Conservation (phyloP, 1,140 invertebrate species). For the Drosophila littoralis region DNA sequence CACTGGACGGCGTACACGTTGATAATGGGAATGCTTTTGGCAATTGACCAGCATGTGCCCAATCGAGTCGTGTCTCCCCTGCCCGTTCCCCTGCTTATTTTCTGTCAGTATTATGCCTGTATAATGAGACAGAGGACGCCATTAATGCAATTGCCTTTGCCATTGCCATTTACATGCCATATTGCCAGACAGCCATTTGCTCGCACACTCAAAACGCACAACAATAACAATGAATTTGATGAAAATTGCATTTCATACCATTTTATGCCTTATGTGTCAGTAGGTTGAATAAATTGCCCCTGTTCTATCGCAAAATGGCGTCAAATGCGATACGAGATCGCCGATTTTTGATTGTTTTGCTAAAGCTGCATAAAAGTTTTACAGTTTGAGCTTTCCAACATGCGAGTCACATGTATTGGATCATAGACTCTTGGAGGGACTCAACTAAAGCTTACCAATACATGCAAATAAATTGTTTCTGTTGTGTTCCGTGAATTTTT, state of each 20-base stretch:
- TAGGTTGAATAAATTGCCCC: constrained; percentile 66
- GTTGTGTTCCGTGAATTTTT: neutral
- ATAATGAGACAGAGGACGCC: constrained; percentile 54
- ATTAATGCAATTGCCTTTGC: constrained; percentile 73
- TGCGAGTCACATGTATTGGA: no score
- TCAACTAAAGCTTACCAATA: no score
- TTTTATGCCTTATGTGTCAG: constrained; percentile 71
- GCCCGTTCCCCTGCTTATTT: neutral
- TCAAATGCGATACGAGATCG: constrained; percentile 31
- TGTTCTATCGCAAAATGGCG: constrained; percentile 45
- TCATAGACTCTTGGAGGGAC: no score
- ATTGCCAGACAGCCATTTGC: constrained; percentile 50
- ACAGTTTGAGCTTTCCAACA: no score
- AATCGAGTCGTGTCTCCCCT: constrained; percentile 13
- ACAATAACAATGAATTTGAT: constrained; percentile 80
- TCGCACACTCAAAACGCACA: constrained; percentile 42
- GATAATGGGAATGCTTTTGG: constrained; percentile 68
- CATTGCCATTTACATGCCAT: constrained; percentile 73
- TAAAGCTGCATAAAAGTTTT: neutral
- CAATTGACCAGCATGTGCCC: constrained; percentile 78
- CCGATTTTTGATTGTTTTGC: constrained; percentile 5
- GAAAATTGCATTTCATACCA: constrained; percentile 74
- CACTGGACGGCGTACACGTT: constrained; percentile 44
- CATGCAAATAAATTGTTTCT: no score
- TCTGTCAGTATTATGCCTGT: constrained; percentile 59